A percentile compares a stretch with the other conserved stretches of the same genome.
Evolutionary conservation across 2,888 invertebrate species (phyloP).

Genomic region (Mantis religiosa): DNA sequence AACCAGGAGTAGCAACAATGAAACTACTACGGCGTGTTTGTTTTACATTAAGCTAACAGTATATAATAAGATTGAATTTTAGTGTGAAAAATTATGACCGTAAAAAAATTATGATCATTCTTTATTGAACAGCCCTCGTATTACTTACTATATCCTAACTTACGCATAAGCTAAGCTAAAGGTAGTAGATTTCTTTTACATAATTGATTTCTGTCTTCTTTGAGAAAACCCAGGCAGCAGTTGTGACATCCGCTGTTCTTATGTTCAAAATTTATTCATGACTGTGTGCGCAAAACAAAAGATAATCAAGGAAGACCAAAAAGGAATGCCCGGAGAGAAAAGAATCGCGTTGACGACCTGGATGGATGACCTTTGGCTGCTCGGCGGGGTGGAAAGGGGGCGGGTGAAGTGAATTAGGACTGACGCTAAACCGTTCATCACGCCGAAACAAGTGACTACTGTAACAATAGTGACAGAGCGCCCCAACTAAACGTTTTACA

Average conservation of each 20-base stretch:
- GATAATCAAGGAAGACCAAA: neutral
- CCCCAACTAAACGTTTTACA: conserved; percentile 8
- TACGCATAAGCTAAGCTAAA: neutral
- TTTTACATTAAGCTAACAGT: no score
- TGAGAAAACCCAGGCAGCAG: neutral
- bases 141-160: no score
- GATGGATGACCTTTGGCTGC: neutral
- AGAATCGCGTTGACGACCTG: neutral
- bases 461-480: conserved; percentile 11
- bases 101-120: no score
- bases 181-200: neutral
- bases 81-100: no score
- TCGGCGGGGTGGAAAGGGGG: neutral
- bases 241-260: neutral
- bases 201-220: neutral
- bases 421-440: conserved; percentile 18
- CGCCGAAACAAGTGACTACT: conserved; percentile 13
- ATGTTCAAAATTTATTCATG: neutral
- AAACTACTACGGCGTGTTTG: no score
- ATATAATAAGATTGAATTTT: no score
- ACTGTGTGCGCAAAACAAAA: neutral
- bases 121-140: no score
- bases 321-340: neutral
- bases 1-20: no score
- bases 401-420: conserved; percentile 2